Base-by-base conservation (phyloP, 2,888 invertebrate genomes). In the Didymodactylos carnosus region DNA sequence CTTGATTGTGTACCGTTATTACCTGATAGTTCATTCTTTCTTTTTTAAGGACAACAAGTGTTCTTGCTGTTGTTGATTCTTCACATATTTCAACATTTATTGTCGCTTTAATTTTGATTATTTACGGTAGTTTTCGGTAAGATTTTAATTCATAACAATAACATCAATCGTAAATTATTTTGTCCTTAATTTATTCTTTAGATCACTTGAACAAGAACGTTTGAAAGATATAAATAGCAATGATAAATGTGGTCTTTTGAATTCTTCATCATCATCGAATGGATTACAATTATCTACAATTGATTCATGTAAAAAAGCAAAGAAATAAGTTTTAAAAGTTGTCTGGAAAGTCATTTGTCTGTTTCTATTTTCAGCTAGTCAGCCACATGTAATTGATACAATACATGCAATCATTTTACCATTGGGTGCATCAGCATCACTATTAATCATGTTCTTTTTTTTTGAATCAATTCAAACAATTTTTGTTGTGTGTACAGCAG, bases 381-480 rank as follows among this genome's bases (percentile, higher is more conserved):
- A 89, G 83, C 90, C 94, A 77, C 94, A 94, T 84, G 94, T 94
- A 0, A 85, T 95, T 82, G 94, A 94, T 85, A 92, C 93, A 76
- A 91, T 94, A 89, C 95, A 95, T 85, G 95, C 94, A 79, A 87
- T 95, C 80, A 94, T 94, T 86, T 88, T 95, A 83, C 95, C 95
- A 75, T 78, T 83, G 77, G 94, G 94, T 80, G 94, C 95, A 79
- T 94, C 94, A 77, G 89, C 94, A 79, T 94, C 94, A 76, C 87
- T 95, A 77, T 88, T 95, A 76, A 89, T 95, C 80, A 95, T 95
- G 94, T 95, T 95, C 85, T 94, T 95, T 87, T 95, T 94, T 86
- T 95, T 95, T 82, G 95, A 95, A 86, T 94, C 94, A 75, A 93
- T 95, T 90, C 95, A 95, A 86, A 91, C 84, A 91, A 82, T 85